Percentiles rank a stretch among this genome's conserved stretches.
These are phyloP conservation scores for Heliothis peltigera DNA, from an alignment of 2,888 invertebrate genomes.

Conservation along the genomic window DNA sequence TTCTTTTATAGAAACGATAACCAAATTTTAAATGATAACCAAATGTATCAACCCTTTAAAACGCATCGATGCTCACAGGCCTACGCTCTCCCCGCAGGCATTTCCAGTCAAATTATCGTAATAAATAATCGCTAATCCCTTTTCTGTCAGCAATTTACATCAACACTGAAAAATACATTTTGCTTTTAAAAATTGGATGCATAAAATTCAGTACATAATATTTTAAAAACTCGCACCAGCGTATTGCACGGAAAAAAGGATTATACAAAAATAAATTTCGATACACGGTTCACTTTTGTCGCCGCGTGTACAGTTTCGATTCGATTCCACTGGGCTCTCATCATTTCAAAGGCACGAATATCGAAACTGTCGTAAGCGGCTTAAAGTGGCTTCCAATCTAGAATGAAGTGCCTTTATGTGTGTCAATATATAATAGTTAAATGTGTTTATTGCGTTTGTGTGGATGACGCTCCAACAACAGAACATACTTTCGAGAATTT, in stretches of 20 bases:
- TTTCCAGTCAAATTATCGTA: conserved; percentile 19
- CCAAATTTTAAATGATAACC: too few relatives aligned
- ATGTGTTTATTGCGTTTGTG: conserved; percentile 28
- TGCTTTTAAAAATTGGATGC: conserved; percentile 5
- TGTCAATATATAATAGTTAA: conserved; percentile 40
- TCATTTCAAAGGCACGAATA: conserved; percentile 63
- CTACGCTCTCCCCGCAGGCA: background rate
- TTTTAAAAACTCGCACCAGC: background rate
- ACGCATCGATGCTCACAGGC: background rate
- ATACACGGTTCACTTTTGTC: conserved; percentile 25
- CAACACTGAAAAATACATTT: conserved; percentile 11
- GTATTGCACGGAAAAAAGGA: background rate
- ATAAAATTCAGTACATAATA: conserved; percentile 5
- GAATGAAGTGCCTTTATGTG: conserved; percentile 60
- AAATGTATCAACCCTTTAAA: background rate
- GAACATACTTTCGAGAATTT: conserved; percentile 8
- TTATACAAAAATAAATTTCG: conserved; percentile 11
- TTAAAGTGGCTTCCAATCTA: conserved; percentile 70
- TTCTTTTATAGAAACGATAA: too few relatives aligned
- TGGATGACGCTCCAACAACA: conserved; percentile 6
- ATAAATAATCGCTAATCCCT: conserved; percentile 25
- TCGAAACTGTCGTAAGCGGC: conserved; percentile 71
- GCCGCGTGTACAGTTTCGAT: conserved; percentile 48
- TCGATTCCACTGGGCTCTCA: conserved; percentile 60
- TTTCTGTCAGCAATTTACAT: conserved; percentile 1